Conservation (phyloP, 2,888 invertebrate species). For the Hypselothyrea guttata region DNA sequence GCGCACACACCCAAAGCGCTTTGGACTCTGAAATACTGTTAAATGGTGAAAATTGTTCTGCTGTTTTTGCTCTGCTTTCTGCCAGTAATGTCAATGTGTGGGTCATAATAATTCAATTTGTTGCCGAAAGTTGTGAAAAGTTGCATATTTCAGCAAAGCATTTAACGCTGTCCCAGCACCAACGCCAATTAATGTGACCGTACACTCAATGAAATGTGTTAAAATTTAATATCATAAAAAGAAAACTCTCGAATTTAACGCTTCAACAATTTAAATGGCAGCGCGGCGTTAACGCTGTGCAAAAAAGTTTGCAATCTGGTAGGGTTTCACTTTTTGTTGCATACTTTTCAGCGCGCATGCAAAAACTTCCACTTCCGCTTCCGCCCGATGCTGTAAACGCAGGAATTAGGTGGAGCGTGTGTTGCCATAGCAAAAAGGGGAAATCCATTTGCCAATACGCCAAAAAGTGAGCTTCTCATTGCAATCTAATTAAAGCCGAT, state of each 20-base stretch:
- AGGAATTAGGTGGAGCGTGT: conserved; percentile 6
- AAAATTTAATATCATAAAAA: conserved; percentile 32
- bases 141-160: conserved; percentile 43
- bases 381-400: conserved; percentile 24
- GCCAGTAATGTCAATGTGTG: conserved; percentile 13
- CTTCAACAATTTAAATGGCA: conserved; percentile 17
- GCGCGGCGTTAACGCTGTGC: conserved; percentile 2
- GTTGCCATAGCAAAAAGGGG: conserved; percentile 10
- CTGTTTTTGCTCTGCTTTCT: conserved; percentile 32
- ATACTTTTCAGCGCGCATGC: conserved; percentile 49
- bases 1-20: conserved; percentile 25
- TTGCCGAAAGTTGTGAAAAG: conserved; percentile 47
- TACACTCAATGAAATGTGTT: conserved; percentile 22
- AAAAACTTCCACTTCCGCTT: conserved; percentile 46
- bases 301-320: conserved; percentile 11
- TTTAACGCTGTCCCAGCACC: conserved; percentile 35
- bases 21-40: not conserved
- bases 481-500: conserved; percentile 41
- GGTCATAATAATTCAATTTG: conserved; percentile 64
- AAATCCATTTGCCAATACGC: conserved; percentile 26
- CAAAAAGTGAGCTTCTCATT: conserved; percentile 8
- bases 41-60: conserved; percentile 21
- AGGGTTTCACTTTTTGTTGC: conserved; percentile 33
- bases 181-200: conserved; percentile 57
- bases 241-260: conserved; percentile 16